These are phyloP conservation scores for Perithous albicinctus DNA, from an alignment of 2,888 invertebrate genomes.

Conservation along the genomic window DNA sequence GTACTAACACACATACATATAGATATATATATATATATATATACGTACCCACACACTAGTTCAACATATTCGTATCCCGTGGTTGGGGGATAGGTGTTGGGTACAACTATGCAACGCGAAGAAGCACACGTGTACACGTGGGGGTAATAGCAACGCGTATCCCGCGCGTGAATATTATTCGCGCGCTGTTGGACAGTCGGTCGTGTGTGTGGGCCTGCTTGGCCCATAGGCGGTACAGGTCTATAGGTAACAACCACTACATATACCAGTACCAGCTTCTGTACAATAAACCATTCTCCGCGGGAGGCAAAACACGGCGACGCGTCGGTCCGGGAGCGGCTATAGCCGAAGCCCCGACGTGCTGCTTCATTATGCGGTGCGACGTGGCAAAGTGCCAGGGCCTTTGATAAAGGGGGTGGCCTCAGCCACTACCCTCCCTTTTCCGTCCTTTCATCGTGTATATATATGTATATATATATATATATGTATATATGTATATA, in stretches of 20 bases:
- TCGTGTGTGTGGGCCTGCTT: constrained; percentile 5
- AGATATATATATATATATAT: neutral
- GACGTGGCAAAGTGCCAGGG: constrained; percentile 82
- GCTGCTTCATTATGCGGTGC: constrained; percentile 83
- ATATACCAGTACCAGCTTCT: constrained; percentile 52
- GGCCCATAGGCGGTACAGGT: neutral
- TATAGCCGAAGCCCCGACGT: constrained; percentile 79
- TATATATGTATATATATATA: constrained; percentile 1
- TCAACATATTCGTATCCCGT: neutral
- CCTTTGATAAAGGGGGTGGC: constrained; percentile 78
- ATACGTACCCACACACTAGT: neutral
- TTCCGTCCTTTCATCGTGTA: constrained; percentile 50
- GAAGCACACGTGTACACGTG: constrained; percentile 15
- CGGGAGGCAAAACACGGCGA: constrained; percentile 78
- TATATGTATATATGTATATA: neutral
- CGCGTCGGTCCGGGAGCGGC: constrained; percentile 43
- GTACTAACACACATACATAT: neutral
- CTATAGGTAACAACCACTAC: constrained; percentile 30
- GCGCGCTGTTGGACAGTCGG: constrained; percentile 6
- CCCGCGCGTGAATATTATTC: constrained; percentile 42
- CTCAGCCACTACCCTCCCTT: constrained; percentile 53
- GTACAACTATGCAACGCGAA: constrained; percentile 21
- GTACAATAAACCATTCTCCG: constrained; percentile 77
- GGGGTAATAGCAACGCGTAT: constrained; percentile 32
- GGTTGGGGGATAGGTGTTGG: constrained; percentile 6